Evolutionary conservation across 2,113 vertebrate species (phyloP), one percentile per base, ranked within the genome.

Genomic region (Enhydra lutris): DNA sequence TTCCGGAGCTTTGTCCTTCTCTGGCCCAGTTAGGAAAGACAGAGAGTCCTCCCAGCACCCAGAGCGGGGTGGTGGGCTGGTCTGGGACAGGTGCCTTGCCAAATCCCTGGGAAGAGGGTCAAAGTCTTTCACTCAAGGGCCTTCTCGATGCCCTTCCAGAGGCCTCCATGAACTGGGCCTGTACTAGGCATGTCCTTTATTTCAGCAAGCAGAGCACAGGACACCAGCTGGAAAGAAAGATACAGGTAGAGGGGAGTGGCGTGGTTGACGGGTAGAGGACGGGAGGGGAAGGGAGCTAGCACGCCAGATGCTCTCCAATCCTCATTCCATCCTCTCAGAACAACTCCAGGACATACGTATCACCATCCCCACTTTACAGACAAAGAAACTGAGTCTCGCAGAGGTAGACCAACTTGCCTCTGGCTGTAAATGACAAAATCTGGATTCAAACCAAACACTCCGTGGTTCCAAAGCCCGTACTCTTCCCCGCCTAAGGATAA

Each of bases 1-100:
- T 92, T 69, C 20, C 0, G 57, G 57, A 97, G 24, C 42, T 4
- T 26, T 17, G 74, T 17, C 78, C 67, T 36, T 78, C 65, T 55
- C 96, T 90, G 94, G 83, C 73, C 83, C 96, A 88, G 63, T 87
- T 76, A 63, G 67, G 76, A 67, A n/a, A 36, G 78, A 52, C 83
- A 42, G 61, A n/a, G 59, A 52, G 26, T n/a, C n/a, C 45, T 23
- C 34, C 34, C 0, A 0, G 74, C 13, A 42, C 36, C 31, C 4
- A 1, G 76, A 1, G 0, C 1, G 11, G 21, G 55, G 36, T 1
- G 6, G 26, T 18, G 52, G 9, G 42, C 47, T 61, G 55, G 65
- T 31, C 61, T 20, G 13, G 42, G 55, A 24, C 50, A 12, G 80
- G 84, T 65, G 65, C 36, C 89, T 17, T 18, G 52, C 47, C 55